Percentiles rank a stretch among this genome's conserved stretches.
These are phyloP conservation scores for Rynchops niger DNA, from an alignment of 2,113 vertebrate species.

Conservation along the genomic window DNA sequence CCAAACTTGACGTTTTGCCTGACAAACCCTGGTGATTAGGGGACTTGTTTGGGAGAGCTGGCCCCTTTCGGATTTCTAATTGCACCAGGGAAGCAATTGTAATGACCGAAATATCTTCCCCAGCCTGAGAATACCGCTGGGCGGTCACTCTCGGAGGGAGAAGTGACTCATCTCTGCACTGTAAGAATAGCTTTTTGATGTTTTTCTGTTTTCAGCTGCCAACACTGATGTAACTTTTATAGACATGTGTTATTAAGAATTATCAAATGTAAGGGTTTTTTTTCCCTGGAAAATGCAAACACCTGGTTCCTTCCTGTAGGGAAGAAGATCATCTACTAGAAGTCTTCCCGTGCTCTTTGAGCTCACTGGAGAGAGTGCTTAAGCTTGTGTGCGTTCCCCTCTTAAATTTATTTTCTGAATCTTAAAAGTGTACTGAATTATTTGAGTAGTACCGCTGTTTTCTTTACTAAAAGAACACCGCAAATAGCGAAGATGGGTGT, in stretches of 20 bases:
- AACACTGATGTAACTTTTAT: neutral
- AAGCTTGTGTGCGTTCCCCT: neutral
- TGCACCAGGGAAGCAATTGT: neutral
- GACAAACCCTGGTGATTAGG: neutral
- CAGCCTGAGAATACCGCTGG: accelerated
- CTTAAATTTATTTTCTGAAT: neutral
- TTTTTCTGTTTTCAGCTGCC: neutral
- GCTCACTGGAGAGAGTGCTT: neutral
- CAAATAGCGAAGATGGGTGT: no score
- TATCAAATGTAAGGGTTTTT: neutral
- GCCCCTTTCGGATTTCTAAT: neutral
- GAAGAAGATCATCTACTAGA: no score
- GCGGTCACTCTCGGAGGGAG: accelerated
- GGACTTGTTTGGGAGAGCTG: neutral
- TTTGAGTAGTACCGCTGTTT: neutral
- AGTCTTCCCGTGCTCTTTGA: neutral
- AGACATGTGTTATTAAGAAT: neutral
- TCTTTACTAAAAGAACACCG: no score
- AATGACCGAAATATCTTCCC: neutral
- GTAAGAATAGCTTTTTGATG: neutral
- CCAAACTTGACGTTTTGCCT: neutral
- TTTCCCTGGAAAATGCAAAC: neutral
- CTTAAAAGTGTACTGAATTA: neutral
- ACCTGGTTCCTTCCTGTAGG: neutral
- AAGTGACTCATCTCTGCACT: neutral